A percentile compares a stretch with the other conserved stretches of the same genome.
Evolutionary conservation across 1,140 invertebrate species (phyloP).

Genomic region (Pissodes strobi): DNA sequence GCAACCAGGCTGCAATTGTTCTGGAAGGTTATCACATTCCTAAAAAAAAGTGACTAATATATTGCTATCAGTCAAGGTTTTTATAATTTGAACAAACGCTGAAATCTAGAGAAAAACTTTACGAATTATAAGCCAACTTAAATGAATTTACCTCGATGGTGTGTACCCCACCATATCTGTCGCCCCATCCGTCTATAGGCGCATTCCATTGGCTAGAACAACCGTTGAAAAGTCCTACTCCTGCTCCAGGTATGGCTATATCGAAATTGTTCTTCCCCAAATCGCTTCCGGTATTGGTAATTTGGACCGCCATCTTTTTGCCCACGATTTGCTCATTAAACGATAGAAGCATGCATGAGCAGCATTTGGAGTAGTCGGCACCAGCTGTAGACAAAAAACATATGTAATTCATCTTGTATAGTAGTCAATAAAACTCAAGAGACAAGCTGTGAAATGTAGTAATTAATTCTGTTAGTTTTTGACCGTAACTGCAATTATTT

Average conservation of each 20-base stretch:
- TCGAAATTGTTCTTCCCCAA: conserved; percentile 32
- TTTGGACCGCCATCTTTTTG: conserved; percentile 24
- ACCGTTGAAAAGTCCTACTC: conserved; percentile 12
- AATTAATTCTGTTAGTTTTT: too few relatives aligned
- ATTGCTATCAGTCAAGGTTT: too few relatives aligned
- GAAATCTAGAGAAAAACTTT: too few relatives aligned
- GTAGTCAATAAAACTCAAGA: too few relatives aligned
- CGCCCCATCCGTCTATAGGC: conserved; percentile 18
- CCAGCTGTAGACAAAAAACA: conserved; percentile 18
- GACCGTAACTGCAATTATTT: too few relatives aligned
- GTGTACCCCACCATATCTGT: neutral
- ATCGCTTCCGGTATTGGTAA: conserved; percentile 30
- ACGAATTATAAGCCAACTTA: too few relatives aligned
- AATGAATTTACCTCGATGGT: neutral
- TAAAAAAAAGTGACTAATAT: too few relatives aligned
- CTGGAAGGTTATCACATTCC: too few relatives aligned
- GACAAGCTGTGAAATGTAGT: too few relatives aligned
- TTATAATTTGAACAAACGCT: too few relatives aligned
- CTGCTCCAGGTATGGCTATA: conserved; percentile 25
- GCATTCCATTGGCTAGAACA: conserved; percentile 15
- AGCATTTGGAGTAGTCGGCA: conserved; percentile 14
- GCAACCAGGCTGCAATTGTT: too few relatives aligned
- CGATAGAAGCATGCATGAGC: conserved; percentile 5
- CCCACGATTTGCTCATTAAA: conserved; percentile 14
- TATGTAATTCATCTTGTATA: too few relatives aligned